These are phyloP conservation scores for Smittia sp. DNA, from an alignment of 2,888 invertebrate species.

Conservation along the genomic window DNA sequence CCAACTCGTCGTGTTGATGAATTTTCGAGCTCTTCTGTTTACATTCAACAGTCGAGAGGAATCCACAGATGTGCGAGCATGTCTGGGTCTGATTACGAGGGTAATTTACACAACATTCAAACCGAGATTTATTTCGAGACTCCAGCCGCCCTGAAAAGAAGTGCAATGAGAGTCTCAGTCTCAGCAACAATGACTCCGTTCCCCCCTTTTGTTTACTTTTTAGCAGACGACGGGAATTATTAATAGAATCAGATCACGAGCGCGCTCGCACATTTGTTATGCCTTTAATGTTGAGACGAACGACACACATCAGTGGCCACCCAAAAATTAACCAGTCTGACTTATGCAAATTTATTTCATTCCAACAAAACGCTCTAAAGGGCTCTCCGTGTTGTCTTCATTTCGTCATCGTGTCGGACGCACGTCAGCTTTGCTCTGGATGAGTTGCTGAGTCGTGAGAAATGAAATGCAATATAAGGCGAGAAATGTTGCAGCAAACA, in stretches of 20 bases:
- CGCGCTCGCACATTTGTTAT: background rate
- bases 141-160: background rate
- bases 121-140: background rate
- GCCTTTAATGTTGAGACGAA: background rate
- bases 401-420: background rate
- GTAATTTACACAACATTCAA: background rate
- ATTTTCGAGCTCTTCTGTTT: background rate
- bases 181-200: background rate
- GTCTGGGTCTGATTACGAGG: background rate
- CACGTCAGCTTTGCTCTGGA: background rate
- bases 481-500: constrained; percentile 1
- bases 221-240: constrained; percentile 10
- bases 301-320: background rate
- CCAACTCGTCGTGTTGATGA: background rate
- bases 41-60: constrained; percentile 11
- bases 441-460: background rate
- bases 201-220: constrained; percentile 13
- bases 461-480: background rate
- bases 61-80: constrained; percentile 1
- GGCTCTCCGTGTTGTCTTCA: too few species aligned
- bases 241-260: background rate
- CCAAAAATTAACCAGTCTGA: background rate
- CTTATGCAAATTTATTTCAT: background rate
- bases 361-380: background rate
- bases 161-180: background rate